Evolutionary conservation across 2,113 vertebrate species (phyloP).

Genomic region (Pseudorasbora parva): DNA sequence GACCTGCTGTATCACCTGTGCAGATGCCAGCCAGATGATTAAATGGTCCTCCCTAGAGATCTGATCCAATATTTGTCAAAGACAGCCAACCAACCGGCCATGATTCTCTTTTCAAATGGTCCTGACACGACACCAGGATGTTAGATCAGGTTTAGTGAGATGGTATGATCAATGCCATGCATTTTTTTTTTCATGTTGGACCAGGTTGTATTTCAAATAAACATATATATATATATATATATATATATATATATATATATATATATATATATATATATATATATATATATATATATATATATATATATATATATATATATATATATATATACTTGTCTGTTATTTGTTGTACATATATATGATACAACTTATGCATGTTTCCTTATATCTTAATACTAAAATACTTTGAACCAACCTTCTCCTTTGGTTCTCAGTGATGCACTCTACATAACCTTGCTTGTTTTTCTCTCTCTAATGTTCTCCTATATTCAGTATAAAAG

Average conservation of each 20-base stretch:
- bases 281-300: background rate
- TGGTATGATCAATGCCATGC: background rate
- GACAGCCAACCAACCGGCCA: conserved; percentile 6
- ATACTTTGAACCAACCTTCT: background rate
- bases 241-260: too few species aligned
- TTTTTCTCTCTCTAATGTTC: background rate
- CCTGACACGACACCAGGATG: background rate
- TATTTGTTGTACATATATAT: too few species aligned
- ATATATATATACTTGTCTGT: background rate
- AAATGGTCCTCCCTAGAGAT: conserved; percentile 30
- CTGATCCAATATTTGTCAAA: conserved; percentile 24
- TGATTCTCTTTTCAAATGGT: conserved; percentile 29
- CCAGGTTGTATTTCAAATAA: too few species aligned
- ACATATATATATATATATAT: too few species aligned
- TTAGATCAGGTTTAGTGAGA: background rate
- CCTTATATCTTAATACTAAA: background rate
- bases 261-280: too few species aligned
- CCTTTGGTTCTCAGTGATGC: background rate
- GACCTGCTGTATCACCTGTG: background rate
- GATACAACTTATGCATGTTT: background rate
- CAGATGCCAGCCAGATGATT: conserved; percentile 29
- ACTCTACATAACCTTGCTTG: background rate
- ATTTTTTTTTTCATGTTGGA: too few species aligned
- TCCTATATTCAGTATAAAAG: background rate
- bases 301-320: too few species aligned